Conservation (phyloP, 2,797 vertebrate genomes). For the Poecilia velifera region DNA sequence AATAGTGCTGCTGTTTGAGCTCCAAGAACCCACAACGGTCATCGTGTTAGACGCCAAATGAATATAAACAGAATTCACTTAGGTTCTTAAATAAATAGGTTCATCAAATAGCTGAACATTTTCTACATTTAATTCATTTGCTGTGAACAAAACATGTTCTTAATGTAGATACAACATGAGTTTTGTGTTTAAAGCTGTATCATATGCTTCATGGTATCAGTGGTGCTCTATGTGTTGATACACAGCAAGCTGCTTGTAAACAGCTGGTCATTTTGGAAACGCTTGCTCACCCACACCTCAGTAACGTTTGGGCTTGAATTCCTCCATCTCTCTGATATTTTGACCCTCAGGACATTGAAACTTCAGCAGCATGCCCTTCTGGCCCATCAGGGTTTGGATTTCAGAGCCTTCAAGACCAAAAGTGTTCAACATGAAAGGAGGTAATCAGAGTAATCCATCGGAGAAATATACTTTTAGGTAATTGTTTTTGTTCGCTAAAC, state of each 20-base stretch:
- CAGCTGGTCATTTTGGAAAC: conserved; percentile 52
- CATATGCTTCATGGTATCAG: not conserved
- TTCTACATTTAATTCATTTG: not conserved
- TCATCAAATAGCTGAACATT: not conserved
- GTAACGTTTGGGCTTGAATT: conserved; percentile 58
- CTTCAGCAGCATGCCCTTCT: conserved; percentile 31
- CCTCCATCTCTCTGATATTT: conserved; percentile 31
- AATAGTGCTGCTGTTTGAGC: conserved; percentile 24
- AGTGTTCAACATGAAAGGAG: not conserved
- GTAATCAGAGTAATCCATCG: conserved; percentile 8
- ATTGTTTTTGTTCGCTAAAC: not conserved
- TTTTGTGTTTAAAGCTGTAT: not conserved
- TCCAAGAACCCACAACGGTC: not conserved
- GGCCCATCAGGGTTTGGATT: conserved; percentile 30
- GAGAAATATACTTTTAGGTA: not conserved
- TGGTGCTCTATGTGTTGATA: conserved; percentile 19
- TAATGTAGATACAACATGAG: not conserved
- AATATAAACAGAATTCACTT: not conserved
- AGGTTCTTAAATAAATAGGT: not conserved
- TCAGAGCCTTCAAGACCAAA: conserved; percentile 16
- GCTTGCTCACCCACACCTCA: conserved; percentile 19
- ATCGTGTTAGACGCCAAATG: not conserved
- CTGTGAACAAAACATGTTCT: not conserved
- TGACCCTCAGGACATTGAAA: conserved; percentile 46
- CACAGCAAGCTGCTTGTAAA: conserved; percentile 16